phyloP scores from a whole-genome alignment of 2,797 vertebrate species.

The Leontocebus nigricollis region DNA sequence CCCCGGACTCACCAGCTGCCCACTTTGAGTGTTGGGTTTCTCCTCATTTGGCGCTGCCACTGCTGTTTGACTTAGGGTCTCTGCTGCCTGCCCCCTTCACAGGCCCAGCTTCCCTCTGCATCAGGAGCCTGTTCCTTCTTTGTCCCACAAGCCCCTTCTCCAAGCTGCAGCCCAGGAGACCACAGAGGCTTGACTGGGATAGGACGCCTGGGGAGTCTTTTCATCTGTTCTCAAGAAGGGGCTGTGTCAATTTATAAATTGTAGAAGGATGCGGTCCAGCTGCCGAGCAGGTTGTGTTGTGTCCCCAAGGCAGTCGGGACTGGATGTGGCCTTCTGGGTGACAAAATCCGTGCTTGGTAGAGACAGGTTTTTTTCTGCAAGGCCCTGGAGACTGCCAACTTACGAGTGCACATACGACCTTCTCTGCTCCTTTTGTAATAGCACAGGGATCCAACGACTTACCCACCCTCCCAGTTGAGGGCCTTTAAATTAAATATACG shows the following conservation, averaged over 20 bases:
- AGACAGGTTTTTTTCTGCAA: neutral
- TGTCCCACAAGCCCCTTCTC: neutral
- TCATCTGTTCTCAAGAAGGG: neutral
- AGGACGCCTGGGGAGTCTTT: neutral
- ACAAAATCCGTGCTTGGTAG: neutral
- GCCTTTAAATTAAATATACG: neutral
- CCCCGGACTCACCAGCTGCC: fast-evolving
- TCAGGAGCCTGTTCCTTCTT: neutral
- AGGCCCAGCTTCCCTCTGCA: neutral
- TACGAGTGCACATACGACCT: fast-evolving
- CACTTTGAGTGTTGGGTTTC: too few species aligned
- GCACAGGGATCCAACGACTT: neutral
- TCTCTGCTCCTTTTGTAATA: neutral
- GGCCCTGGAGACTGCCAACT: neutral
- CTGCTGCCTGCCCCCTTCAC: neutral
- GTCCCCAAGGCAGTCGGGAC: neutral
- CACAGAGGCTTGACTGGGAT: neutral
- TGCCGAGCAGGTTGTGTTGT: neutral
- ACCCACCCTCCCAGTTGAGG: too few species aligned
- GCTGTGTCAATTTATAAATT: neutral
- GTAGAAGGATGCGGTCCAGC: neutral
- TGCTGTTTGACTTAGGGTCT: neutral
- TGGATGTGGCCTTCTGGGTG: neutral
- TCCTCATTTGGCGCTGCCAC: neutral
- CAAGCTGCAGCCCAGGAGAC: neutral